These are phyloP conservation scores for Harmothoe impar DNA, from an alignment of 2,888 invertebrate species.

Conservation along the genomic window DNA sequence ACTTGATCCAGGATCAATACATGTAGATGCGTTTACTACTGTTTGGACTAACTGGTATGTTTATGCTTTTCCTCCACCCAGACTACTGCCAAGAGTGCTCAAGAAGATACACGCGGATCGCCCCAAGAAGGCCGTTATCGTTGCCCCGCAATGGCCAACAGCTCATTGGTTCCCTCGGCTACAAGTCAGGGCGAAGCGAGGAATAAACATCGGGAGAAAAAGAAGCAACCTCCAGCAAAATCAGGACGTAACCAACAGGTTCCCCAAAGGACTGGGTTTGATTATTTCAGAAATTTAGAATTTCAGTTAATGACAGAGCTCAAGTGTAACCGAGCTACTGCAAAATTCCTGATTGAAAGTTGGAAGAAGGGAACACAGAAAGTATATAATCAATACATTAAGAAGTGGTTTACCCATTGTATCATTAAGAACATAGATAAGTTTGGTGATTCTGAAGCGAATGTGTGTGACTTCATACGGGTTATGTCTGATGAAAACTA, in stretches of 20 bases:
- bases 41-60: not conserved
- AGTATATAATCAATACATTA: not conserved
- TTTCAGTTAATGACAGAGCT: not conserved
- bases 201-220: not conserved
- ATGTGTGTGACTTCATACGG: not conserved
- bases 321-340: not conserved
- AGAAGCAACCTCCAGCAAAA: not conserved
- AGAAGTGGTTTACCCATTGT: not conserved
- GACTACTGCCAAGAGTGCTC: too few relatives aligned
- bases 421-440: not conserved
- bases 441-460: too few relatives aligned
- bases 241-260: not conserved
- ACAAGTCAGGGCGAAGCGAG: not conserved
- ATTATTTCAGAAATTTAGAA: too few relatives aligned
- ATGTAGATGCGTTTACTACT: not conserved
- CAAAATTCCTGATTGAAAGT: not conserved
- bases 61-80: too few relatives aligned
- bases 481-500: not conserved
- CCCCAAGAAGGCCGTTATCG: not conserved
- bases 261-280: too few relatives aligned
- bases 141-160: not conserved
- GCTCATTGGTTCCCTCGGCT: too few relatives aligned
- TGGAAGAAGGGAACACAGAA: not conserved
- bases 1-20: not conserved
- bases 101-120: not conserved